Evolutionary conservation across 2,797 vertebrate genomes (phyloP).

Genomic region (Lophius americanus): DNA sequence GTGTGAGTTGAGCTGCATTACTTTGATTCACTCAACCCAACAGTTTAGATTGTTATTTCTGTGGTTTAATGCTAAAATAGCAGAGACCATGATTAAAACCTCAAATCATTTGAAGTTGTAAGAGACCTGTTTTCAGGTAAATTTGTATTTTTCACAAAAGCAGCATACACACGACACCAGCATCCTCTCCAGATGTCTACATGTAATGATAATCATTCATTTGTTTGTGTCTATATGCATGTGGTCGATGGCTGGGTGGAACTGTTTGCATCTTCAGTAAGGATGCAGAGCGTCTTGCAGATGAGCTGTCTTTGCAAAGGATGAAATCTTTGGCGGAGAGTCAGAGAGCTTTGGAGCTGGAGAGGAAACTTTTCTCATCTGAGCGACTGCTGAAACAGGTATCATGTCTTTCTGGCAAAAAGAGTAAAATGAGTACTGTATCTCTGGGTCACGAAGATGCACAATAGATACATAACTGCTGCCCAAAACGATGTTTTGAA

Average conservation of each 20-base stretch:
- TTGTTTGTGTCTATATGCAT: background rate
- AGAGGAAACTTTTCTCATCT: slow-evolving; percentile 90
- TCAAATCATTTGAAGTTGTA: background rate
- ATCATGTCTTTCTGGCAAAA: no score
- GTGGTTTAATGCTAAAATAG: background rate
- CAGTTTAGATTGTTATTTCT: background rate
- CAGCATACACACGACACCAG: background rate
- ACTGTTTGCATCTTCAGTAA: slow-evolving; percentile 79
- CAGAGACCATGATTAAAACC: background rate
- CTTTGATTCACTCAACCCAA: background rate
- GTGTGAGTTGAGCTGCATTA: slow-evolving; percentile 80
- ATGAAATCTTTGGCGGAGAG: slow-evolving; percentile 96
- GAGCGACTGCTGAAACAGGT: slow-evolving; percentile 86
- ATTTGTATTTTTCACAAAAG: background rate
- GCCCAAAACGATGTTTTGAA: no score
- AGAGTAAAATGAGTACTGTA: background rate
- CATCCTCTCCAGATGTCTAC: no score
- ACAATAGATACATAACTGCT: no score
- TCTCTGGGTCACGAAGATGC: background rate
- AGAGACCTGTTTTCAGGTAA: background rate
- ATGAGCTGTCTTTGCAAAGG: slow-evolving; percentile 91
- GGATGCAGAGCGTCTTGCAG: slow-evolving; percentile 85
- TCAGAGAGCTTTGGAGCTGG: slow-evolving; percentile 91
- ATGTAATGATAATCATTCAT: background rate
- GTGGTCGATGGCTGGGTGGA: background rate